Evolutionary conservation across 2,797 vertebrate genomes (phyloP).

Genomic region (Sphenopsis melanotis): DNA sequence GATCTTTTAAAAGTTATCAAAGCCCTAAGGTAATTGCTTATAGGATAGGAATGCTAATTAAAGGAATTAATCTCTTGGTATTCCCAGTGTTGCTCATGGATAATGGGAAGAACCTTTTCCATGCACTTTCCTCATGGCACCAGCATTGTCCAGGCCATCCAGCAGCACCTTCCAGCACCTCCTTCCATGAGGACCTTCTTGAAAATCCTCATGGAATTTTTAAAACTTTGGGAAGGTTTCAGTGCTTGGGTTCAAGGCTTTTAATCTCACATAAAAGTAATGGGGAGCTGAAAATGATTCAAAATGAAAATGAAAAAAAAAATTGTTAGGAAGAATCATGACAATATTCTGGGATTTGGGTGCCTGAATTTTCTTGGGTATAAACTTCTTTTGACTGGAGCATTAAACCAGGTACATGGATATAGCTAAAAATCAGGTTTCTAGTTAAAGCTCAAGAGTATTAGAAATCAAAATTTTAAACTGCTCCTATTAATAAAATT

Average conservation of each 20-base stretch:
- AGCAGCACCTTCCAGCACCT: background rate
- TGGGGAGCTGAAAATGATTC: background rate
- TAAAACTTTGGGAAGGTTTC: background rate
- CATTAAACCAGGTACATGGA: background rate
- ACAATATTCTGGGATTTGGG: background rate
- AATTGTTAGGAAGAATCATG: rapidly evolving
- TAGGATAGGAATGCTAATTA: background rate
- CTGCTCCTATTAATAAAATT: background rate
- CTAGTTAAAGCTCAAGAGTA: background rate
- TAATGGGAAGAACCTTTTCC: background rate
- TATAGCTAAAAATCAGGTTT: background rate
- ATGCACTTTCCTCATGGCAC: background rate
- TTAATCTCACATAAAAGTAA: background rate
- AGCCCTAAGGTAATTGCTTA: background rate
- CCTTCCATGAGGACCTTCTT: background rate
- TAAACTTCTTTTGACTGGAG: background rate
- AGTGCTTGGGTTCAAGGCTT: background rate
- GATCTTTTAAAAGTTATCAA: background rate
- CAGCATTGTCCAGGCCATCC: too few relatives aligned
- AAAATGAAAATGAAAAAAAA: background rate
- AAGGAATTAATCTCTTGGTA: background rate
- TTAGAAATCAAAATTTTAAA: background rate
- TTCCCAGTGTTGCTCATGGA: background rate
- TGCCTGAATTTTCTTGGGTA: background rate
- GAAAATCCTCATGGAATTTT: background rate